These are phyloP conservation scores for Hippocampus guttulatus DNA, from an alignment of 2,113 vertebrate species.

Conservation along the genomic window DNA sequence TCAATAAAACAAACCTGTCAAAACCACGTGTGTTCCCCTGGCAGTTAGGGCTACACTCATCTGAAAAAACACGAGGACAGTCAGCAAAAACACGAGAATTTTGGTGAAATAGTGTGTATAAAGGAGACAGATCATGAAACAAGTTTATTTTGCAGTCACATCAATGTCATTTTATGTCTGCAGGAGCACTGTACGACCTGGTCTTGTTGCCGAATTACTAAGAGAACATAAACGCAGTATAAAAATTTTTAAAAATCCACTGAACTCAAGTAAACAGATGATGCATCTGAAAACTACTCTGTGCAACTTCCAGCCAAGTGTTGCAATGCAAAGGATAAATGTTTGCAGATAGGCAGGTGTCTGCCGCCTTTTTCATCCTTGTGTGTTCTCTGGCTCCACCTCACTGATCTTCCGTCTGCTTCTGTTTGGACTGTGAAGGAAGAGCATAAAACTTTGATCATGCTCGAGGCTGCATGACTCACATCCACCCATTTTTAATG, in stretches of 20 bases:
- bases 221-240: neutral
- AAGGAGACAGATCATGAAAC: neutral
- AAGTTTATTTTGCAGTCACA: neutral
- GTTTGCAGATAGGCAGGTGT: neutral
- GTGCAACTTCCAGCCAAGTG: neutral
- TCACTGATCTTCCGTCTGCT: neutral
- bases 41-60: neutral
- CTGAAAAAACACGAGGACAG: neutral
- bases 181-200: neutral
- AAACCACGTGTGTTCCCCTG: neutral
- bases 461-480: slow-evolving; percentile 2
- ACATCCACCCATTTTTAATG: slow-evolving; percentile 4
- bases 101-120: neutral
- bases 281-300: neutral
- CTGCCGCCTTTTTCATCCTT: neutral
- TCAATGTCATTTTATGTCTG: neutral
- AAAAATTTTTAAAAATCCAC: too few relatives aligned
- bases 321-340: neutral
- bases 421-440: slow-evolving; percentile 3
- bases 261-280: neutral
- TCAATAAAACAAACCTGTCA: neutral
- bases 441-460: slow-evolving; percentile 7
- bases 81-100: neutral
- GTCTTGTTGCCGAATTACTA: neutral
- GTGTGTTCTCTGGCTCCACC: neutral